Evolutionary conservation across 2,888 invertebrate species (phyloP).

Genomic region (Dryocosmus kuriphilus): DNA sequence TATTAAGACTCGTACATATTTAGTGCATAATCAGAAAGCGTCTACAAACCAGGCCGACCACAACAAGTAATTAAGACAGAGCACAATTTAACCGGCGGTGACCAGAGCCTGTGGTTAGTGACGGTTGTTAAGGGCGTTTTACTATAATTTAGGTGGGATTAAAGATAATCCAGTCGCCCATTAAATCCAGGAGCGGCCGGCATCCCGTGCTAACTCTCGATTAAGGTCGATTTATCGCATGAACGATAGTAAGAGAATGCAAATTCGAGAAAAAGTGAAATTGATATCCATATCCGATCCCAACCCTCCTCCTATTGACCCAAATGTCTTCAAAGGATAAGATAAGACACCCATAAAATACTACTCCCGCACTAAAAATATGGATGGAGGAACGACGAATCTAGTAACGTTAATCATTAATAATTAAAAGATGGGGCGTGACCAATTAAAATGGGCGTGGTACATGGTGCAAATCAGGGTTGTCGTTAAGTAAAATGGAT

Average conservation of each 20-base stretch:
- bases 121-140: conserved; percentile 65
- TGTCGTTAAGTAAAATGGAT: no score
- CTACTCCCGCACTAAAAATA: no score
- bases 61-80: conserved; percentile 51
- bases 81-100: conserved; percentile 47
- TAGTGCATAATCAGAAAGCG: conserved; percentile 24
- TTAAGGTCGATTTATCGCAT: conserved; percentile 68
- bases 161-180: conserved; percentile 65
- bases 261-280: conserved; percentile 26
- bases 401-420: no score
- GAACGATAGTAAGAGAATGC: conserved; percentile 49
- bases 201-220: conserved; percentile 64
- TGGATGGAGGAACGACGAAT: no score
- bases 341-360: background rate
- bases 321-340: background rate
- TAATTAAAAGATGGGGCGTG: no score
- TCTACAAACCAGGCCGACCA: conserved; percentile 38
- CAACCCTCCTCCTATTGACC: background rate
- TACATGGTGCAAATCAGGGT: no score
- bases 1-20: background rate
- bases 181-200: conserved; percentile 57
- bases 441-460: no score
- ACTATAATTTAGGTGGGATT: conserved; percentile 70
- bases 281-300: background rate
- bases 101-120: conserved; percentile 54